Percentiles rank a stretch among this genome's conserved stretches.
phyloP scores from a whole-genome alignment of 2,888 invertebrate species.

The Clostera curtula region DNA sequence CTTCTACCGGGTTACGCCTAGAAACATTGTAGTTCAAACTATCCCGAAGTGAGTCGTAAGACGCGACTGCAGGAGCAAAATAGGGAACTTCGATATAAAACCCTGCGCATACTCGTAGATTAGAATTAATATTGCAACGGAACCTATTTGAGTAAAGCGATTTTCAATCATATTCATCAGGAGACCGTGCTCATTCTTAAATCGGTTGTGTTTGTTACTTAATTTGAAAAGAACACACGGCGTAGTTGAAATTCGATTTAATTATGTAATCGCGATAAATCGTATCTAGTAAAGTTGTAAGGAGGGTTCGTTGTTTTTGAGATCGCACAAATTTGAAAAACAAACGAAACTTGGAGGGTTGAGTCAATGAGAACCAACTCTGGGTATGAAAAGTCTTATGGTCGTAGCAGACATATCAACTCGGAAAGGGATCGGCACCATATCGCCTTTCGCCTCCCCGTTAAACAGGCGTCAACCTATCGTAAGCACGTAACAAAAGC shows the following conservation, averaged over 20 bases:
- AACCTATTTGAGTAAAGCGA: constrained; percentile 19
- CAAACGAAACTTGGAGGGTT: too few species aligned
- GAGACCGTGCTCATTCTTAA: constrained; percentile 2
- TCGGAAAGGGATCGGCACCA: too few species aligned
- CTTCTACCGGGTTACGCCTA: too few species aligned
- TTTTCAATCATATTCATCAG: constrained; percentile 13
- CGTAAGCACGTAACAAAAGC: too few species aligned
- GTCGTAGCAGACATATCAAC: too few species aligned
- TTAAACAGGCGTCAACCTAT: too few species aligned
- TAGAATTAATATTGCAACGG: neutral
- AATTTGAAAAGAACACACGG: neutral
- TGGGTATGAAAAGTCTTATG: too few species aligned
- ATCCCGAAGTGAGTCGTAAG: neutral
- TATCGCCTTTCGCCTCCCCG: too few species aligned
- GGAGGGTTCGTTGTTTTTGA: constrained; percentile 37
- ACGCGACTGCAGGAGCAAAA: neutral
- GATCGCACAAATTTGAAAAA: constrained; percentile 47
- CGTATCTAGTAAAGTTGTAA: constrained; percentile 29
- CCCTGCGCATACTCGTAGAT: neutral
- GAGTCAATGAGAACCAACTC: too few species aligned
- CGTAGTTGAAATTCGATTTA: constrained; percentile 23
- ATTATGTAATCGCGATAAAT: constrained; percentile 33
- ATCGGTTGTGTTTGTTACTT: too few species aligned
- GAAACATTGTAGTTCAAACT: too few species aligned
- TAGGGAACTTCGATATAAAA: too few species aligned